Evolutionary conservation across 1,140 invertebrate species (phyloP).

Genomic region (Heliconius hermathena): DNA sequence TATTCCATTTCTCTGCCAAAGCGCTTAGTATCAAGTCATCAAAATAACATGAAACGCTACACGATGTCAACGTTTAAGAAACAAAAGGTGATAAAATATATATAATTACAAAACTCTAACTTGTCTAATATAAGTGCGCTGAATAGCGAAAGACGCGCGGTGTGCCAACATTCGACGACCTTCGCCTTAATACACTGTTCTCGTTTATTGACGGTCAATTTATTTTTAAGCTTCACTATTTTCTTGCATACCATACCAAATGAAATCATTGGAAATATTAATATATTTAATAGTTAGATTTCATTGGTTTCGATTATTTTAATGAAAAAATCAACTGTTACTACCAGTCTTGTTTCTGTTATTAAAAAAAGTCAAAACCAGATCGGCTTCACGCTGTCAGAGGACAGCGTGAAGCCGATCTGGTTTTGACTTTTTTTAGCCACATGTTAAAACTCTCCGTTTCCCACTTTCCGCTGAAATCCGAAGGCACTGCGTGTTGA

Average conservation of each 20-base stretch:
- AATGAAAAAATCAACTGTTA: not conserved
- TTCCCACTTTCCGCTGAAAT: no score
- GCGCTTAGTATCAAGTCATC: not conserved
- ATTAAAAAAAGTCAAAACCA: no score
- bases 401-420: no score
- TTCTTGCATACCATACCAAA: conserved; percentile 32
- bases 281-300: conserved; percentile 18
- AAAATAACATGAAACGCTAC: not conserved
- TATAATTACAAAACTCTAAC: conserved; percentile 27
- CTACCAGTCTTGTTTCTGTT: not conserved
- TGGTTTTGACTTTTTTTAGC: no score
- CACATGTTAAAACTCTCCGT: no score
- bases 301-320: not conserved
- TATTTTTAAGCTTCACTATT: conserved; percentile 58
- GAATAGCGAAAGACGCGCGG: conserved; percentile 48
- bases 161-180: conserved; percentile 74
- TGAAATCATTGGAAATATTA: conserved; percentile 23
- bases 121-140: conserved; percentile 35
- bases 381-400: no score
- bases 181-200: conserved; percentile 68
- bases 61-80: not conserved
- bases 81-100: conserved; percentile 25
- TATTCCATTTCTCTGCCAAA: not conserved
- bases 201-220: conserved; percentile 72
- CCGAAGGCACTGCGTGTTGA: no score